Base-by-base conservation (phyloP, 2,888 invertebrate genomes). In the Acanthopleura granulata region DNA sequence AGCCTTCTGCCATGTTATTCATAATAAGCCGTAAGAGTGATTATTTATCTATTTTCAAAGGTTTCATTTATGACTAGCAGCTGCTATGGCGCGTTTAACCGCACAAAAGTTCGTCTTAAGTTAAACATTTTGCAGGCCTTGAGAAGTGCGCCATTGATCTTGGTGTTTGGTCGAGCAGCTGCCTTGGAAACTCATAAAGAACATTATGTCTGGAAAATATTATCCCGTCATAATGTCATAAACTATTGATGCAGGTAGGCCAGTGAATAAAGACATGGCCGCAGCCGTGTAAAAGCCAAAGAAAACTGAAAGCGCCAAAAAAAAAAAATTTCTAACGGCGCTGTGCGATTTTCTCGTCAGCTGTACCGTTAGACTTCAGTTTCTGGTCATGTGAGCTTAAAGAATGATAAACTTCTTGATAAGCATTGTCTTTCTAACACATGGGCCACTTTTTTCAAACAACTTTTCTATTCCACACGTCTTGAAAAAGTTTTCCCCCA, bases 21-120 rank as follows among this genome's bases (percentile, higher is more conserved):
- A 72, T 72, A 72, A 72, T 72, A 72, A 72, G 72, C 72, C 51
- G 22, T 51, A 72, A 72, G 72, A 72, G 72, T 72, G 49, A 72
- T 72, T 72, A 72, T 72, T 72, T 72, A 72, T 72, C 72, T 72
- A 51, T 49, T 72, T 51, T 51, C 72, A 72, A 51, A 72, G 72
- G 72, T 72, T 72, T 72, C 50, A 72, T 72, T 72, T 72, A 72
- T 51, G 72, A 51, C 51, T 22, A 51, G 72, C 72, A 72, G 72
- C 72, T 72, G 72, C 51, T 50, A 50, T 49, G 25, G 72, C 51
- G 16, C 27, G 51, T 72, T 72, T 72, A 51, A 72, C 49, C 51
- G 50, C 50, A 27, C 50, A 49, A 72, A 72, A 49, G 51, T 49
- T 51, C 72, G 27, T 49, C 27, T 49, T 25, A 72, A 72, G 72